These are phyloP conservation scores for Tragelaphus scriptus DNA, from an alignment of 2,113 vertebrate species.

Conservation along the genomic window DNA sequence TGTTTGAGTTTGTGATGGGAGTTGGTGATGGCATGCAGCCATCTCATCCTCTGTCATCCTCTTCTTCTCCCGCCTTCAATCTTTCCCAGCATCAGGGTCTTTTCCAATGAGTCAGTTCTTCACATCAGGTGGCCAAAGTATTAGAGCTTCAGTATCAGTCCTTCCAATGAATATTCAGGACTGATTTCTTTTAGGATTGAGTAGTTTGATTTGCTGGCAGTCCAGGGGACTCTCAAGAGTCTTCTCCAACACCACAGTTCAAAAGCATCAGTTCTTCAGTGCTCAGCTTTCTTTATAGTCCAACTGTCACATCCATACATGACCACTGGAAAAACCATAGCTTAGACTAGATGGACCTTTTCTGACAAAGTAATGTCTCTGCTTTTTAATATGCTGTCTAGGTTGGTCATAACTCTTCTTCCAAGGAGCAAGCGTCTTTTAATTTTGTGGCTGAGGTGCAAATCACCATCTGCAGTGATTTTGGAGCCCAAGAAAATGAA, in stretches of 20 bases:
- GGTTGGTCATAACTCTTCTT: background rate
- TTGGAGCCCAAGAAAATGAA: background rate
- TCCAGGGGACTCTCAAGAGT: background rate
- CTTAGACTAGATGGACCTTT: background rate
- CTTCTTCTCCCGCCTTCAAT: background rate
- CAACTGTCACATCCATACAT: background rate
- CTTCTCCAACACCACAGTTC: background rate
- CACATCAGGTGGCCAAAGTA: background rate
- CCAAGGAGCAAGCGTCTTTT: background rate
- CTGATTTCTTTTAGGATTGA: background rate
- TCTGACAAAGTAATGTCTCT: background rate
- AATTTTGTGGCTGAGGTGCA: background rate
- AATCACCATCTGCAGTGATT: background rate
- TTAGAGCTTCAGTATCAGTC: background rate
- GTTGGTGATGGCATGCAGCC: background rate
- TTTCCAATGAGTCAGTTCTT: background rate
- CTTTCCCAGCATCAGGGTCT: background rate
- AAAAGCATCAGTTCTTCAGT: background rate
- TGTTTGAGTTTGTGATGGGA: too few species aligned
- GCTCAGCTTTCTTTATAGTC: background rate
- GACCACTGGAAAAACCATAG: background rate
- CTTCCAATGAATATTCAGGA: background rate
- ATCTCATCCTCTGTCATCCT: background rate
- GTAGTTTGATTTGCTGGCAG: background rate
- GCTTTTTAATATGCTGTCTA: background rate